Evolutionary conservation across 2,888 invertebrate genomes (phyloP), one percentile per base, ranked within the genome.

Genomic region (Laspeyria flexula): DNA sequence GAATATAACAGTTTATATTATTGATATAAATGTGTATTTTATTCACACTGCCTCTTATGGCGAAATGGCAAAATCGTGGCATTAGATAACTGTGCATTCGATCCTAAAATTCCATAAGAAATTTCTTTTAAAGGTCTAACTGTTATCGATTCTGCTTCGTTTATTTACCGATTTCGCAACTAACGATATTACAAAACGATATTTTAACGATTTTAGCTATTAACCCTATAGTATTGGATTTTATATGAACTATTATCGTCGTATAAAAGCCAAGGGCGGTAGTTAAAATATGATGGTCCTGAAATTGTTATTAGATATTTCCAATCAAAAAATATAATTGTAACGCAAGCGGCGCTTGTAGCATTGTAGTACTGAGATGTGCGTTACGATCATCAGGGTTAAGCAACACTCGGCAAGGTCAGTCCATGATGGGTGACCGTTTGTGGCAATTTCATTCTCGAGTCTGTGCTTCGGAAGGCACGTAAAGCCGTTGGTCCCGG

Each of bases 21-120:
- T 45, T 55, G 43, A 43, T 60, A 34, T 55, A 47, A 43, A 51
- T 63, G 37, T 37, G 18, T 41, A 54, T 48, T 55, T 58, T 54
- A 60, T 58, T 45, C 47, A 30, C 9, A 30, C 46, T 52, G 35
- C 41, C 53, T 49, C 42, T 29, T 55, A 11, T 57, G 47, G 37
- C 27, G 51, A 60, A 59, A 60, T 38, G 7, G 0, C n/a, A 16
- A 38, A 49, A 34, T 42, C 25, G 16, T 49, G 29, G 23, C 44
- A 43, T 55, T 55, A 42, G 38, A 51, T 49, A 48, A 57, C 21
- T 25, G 12, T 10, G 23, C 43, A 37, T 31, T 40, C 18, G 5
- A 39, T 46, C 15, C 33, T 10, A 41, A 4, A 49, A 55, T 62
- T 51, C 53, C 47, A 55, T 12, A 51, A 31, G n/a, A 7, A 13